Evolutionary conservation across 2,797 vertebrate species (phyloP).

Genomic region (Oceanodroma leucorhoa): DNA sequence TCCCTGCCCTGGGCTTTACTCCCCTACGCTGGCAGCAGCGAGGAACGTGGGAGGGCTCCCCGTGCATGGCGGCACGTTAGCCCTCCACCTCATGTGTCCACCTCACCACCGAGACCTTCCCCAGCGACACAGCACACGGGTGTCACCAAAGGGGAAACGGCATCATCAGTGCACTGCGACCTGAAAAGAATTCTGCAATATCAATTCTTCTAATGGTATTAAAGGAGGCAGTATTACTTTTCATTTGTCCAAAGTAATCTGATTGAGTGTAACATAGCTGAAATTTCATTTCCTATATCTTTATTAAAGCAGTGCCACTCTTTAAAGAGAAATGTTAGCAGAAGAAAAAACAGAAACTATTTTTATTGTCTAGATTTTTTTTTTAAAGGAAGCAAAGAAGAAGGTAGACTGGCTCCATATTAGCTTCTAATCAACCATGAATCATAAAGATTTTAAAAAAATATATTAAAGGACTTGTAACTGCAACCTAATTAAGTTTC

Average conservation of each 20-base stretch:
- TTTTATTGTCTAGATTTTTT: conserved; percentile 30
- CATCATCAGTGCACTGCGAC: neutral
- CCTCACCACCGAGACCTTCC: neutral
- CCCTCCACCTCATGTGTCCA: neutral
- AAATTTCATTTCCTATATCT: conserved; percentile 70
- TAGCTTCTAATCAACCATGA: conserved; percentile 54
- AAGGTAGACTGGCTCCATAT: conserved; percentile 48
- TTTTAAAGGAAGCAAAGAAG: conserved; percentile 34
- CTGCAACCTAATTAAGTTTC: conserved; percentile 48
- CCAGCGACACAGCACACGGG: neutral
- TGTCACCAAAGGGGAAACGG: neutral
- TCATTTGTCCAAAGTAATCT: conserved; percentile 62
- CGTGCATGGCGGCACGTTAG: accelerated
- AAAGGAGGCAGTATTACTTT: conserved; percentile 61
- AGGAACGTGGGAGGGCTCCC: neutral
- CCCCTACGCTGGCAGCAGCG: accelerated
- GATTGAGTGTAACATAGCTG: conserved; percentile 48
- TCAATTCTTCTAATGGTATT: conserved; percentile 48
- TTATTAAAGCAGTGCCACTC: conserved; percentile 61
- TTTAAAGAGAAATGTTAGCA: conserved; percentile 61
- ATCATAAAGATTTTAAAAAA: conserved; percentile 23
- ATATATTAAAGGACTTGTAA: conserved; percentile 30
- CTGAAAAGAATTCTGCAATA: conserved; percentile 20
- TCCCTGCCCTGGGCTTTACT: neutral
- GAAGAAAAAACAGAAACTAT: conserved; percentile 57